Base-by-base conservation (phyloP, 1,140 invertebrate species). In the Prorops nasuta region DNA sequence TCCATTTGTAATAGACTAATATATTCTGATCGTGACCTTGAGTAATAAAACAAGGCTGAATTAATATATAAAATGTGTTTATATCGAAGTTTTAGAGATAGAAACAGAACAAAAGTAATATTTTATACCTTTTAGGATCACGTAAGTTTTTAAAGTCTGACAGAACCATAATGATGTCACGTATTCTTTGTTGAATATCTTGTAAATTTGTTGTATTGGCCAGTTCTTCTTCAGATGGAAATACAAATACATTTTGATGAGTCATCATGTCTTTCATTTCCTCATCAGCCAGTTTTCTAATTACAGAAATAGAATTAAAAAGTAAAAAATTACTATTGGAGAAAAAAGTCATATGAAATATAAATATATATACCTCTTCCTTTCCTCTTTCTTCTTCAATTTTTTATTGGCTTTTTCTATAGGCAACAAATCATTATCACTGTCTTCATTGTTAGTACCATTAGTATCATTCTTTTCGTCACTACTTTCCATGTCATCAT, bases 181-280 rank as follows among this genome's bases (percentile, higher is more conserved):
- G 88, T 38, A 98, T 97, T 65, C 95, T 83, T 64, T 94, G 89
- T 69, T 94, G 89, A 6, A 98, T 80, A 58, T 94, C 86, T 65
- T 90, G 85, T 10, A 97, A 75, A 67, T 88, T 90, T 16, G 86
- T 80, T 6, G 84, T 75, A 66, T 90, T 86, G 47, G 86, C 79
- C 19, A 89, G 70, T 62, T 91, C 86, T 57, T 87, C 84, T 52
- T 85, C 82, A 22, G 80, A 79, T 1, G 90, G 91, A 67, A 93
- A 89, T 54, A 80, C 75, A 69, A 92, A 92, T 9, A 84, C 78
- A 73, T 89, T 89, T 64, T 86, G 84, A 54, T 85, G 83, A 3
- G 81, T 80, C 41, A 89, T 83, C 67, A 91, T 90, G 41, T 91
- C 79, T 66, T 86, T 81, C 74, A 92, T 79, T 77, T 94, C 89